Percentiles rank a stretch among this genome's conserved stretches.
These are phyloP conservation scores for Chauna torquata DNA, from an alignment of 2,113 vertebrate species.

Conservation along the genomic window DNA sequence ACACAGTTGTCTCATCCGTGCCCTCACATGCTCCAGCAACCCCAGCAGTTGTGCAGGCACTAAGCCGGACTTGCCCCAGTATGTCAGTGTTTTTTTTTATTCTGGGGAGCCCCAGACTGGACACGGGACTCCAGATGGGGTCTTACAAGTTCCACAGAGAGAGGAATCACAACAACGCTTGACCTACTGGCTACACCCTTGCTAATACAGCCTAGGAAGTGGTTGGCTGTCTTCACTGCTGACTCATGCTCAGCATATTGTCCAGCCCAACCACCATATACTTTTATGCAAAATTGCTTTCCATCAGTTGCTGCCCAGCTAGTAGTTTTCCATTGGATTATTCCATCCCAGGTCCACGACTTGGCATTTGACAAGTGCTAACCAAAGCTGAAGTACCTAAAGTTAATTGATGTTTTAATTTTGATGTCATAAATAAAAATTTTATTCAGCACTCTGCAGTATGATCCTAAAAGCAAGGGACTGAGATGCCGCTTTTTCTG, in stretches of 20 bases:
- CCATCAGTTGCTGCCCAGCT: neutral
- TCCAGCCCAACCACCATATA: neutral
- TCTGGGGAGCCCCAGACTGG: neutral
- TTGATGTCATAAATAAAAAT: neutral
- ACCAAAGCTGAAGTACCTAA: neutral
- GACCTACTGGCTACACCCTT: neutral
- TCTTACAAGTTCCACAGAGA: neutral
- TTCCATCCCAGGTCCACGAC: neutral
- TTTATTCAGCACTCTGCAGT: neutral
- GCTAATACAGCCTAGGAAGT: neutral
- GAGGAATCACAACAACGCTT: neutral
- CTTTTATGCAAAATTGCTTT: neutral
- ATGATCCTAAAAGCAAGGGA: neutral
- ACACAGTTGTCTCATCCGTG: neutral
- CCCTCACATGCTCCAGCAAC: neutral
- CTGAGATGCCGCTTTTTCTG: neutral
- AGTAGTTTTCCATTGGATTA: neutral
- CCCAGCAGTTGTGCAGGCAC: rapidly evolving
- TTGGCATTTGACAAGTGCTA: neutral
- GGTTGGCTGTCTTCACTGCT: neutral
- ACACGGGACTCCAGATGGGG: neutral
- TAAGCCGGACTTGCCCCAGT: neutral
- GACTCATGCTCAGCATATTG: neutral
- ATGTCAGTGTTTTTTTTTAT: neutral
- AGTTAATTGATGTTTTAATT: neutral